Base-by-base conservation (phyloP, 1,140 invertebrate species). In the Drosophila takahashii region DNA sequence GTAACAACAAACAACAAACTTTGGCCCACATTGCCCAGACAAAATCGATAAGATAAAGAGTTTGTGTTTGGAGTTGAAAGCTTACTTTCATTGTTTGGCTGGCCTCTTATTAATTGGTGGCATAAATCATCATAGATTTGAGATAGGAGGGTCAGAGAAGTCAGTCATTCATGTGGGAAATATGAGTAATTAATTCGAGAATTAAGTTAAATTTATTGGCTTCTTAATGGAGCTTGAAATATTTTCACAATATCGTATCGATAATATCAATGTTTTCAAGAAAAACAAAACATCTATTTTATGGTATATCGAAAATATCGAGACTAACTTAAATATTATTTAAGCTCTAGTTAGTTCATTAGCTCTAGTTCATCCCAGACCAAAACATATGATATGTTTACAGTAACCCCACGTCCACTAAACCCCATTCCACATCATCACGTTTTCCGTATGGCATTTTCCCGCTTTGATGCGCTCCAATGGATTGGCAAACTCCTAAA, bases 31-130 rank as follows among this genome's bases (percentile, higher is more conserved):
- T 57, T 36, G n/a, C 26, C 27, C 58, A 42, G 32, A 52, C 61
- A 27, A 45, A 58, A 60, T 45, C 58, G 62, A 83, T 83, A 71
- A 84, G 80, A 81, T 81, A 77, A 67, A 51, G 64, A 65, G 60
- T 67, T 66, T 51, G 45, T 39, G 45, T 39, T 65, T 48, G 64
- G 64, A 64, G 60, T 34, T 59, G 13, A 3, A 36, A 67, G 60
- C 56, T 36, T 18, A 44, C 54, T 60, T 64, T 64, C 56, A 64
- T 64, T 64, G 61, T 64, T 61, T 11, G 56, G 11, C 11, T 42
- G 44, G 36, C 16, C 36, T 41, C 52, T 52, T 51, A 34, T 41
- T 67, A 67, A 52, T 66, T 65, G 64, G 6, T 18, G 15, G 27
- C 64, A 67, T 66, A 67, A 67, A 67, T 67, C 64, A 67, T 44